phyloP scores from a whole-genome alignment of 2,888 invertebrate species.

The Griposia aprilina region DNA sequence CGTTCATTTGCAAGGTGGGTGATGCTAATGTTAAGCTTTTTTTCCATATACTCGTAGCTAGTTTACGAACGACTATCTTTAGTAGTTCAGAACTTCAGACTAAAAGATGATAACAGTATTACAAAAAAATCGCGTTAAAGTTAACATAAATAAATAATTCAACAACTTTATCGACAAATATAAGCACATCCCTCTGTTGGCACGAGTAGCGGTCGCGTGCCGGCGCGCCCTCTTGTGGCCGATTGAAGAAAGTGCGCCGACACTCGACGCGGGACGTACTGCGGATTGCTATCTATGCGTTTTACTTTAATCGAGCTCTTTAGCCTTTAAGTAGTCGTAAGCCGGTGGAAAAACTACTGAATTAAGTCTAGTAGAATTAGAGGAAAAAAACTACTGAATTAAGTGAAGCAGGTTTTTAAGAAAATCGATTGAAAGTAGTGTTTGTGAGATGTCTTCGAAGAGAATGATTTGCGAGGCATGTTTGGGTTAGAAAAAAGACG shows the following conservation, averaged over 20 bases:
- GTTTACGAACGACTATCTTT: neutral
- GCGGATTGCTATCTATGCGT: conserved; percentile 73
- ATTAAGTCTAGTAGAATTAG: conserved; percentile 46
- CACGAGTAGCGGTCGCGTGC: conserved; percentile 88
- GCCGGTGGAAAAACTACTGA: conserved; percentile 54
- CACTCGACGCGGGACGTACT: conserved; percentile 63
- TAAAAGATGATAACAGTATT: too few species aligned
- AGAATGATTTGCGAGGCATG: neutral
- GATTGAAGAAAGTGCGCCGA: conserved; percentile 79
- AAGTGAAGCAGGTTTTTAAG: conserved; percentile 27
- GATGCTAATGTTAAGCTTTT: neutral
- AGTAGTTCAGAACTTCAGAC: neutral
- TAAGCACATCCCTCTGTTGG: conserved; percentile 68
- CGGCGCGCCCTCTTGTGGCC: conserved; percentile 80
- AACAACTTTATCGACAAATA: conserved; percentile 49
- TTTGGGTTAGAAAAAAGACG: conserved; percentile 13
- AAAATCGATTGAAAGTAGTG: conserved; percentile 29
- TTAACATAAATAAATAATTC: neutral
- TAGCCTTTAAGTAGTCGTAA: conserved; percentile 64
- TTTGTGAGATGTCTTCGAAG: conserved; percentile 17
- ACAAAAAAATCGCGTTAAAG: neutral
- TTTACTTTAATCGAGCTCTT: conserved; percentile 72
- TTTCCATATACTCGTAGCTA: too few species aligned
- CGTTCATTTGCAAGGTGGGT: neutral
- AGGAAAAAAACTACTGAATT: conserved; percentile 46